Evolutionary conservation across 1,140 invertebrate species (phyloP).

Genomic region (Xylocopa sonorina): DNA sequence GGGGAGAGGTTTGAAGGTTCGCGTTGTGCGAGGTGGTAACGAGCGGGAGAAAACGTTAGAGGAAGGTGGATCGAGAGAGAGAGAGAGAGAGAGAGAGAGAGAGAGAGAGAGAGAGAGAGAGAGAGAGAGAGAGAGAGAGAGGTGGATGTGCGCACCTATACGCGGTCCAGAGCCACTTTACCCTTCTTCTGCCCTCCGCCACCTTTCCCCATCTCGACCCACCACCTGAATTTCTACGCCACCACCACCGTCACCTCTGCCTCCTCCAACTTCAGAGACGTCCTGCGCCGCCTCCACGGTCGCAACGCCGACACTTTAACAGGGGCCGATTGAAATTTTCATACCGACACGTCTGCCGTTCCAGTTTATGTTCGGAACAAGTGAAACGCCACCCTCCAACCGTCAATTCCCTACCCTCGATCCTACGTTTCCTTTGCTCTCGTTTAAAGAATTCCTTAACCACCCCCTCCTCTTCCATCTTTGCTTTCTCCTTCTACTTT

Average conservation of each 20-base stretch:
- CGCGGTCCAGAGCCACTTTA: conserved; percentile 65
- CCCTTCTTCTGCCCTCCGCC: conserved; percentile 47
- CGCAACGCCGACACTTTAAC: conserved; percentile 60
- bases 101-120: conserved; percentile 16
- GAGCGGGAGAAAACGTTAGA: conserved; percentile 33
- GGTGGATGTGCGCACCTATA: conserved; percentile 37
- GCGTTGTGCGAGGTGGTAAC: conserved; percentile 48
- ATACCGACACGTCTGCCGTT: conserved; percentile 75
- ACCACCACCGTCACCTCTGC: too few species aligned
- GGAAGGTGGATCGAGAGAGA: conserved; percentile 8
- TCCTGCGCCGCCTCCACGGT: conserved; percentile 36
- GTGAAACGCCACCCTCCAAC: conserved; percentile 57
- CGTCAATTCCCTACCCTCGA: not conserved
- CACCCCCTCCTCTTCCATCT: conserved; percentile 20
- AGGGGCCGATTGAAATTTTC: conserved; percentile 77
- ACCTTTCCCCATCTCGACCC: conserved; percentile 31
- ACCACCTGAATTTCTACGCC: conserved; percentile 44
- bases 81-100: conserved; percentile 41
- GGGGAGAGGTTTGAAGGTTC: conserved; percentile 14
- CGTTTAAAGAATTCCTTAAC: conserved; percentile 14
- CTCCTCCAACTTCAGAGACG: conserved; percentile 34
- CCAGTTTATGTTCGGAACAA: conserved; percentile 70
- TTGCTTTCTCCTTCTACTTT: not conserved
- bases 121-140: conserved; percentile 28
- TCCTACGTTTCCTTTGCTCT: conserved; percentile 15